Evolutionary conservation across 2,113 vertebrate species (phyloP).

Genomic region (Rhizomys pruinosus): DNA sequence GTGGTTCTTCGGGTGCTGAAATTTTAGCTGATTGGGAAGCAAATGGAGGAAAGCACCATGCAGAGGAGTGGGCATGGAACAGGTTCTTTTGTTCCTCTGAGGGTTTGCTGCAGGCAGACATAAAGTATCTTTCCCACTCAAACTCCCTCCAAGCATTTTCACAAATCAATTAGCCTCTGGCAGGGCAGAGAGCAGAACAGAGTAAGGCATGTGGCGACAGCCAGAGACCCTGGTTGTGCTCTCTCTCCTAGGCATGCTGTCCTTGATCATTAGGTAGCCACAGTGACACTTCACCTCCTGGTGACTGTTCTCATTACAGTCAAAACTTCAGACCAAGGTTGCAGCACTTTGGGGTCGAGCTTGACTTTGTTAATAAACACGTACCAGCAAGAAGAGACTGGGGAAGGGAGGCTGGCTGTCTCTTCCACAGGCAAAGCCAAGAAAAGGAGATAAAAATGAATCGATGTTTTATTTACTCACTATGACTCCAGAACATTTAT

Average conservation of each 20-base stretch:
- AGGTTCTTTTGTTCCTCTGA: neutral
- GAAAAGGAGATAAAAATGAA: slow-evolving; percentile 67
- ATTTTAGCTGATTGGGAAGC: slow-evolving; percentile 52
- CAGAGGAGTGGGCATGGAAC: slow-evolving; percentile 28
- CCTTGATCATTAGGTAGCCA: slow-evolving; percentile 72
- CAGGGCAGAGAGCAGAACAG: slow-evolving; percentile 18
- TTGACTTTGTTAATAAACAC: slow-evolving; percentile 62
- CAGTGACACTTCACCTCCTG: slow-evolving; percentile 49
- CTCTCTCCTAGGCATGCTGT: slow-evolving; percentile 32
- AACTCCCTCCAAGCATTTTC: slow-evolving; percentile 63
- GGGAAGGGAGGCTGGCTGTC: slow-evolving; percentile 35
- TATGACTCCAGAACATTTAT: slow-evolving; percentile 52
- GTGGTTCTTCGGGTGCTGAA: slow-evolving; percentile 51
- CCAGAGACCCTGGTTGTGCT: slow-evolving; percentile 43
- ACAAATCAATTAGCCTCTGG: slow-evolving; percentile 71
- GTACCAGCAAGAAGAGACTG: neutral
- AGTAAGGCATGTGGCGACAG: slow-evolving; percentile 36
- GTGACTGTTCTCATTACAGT: slow-evolving; percentile 64
- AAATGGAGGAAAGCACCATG: slow-evolving; percentile 46
- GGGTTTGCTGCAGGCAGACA: slow-evolving; percentile 63
- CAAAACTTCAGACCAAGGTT: slow-evolving; percentile 62
- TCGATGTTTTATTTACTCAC: slow-evolving; percentile 53
- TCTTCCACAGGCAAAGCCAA: slow-evolving; percentile 53
- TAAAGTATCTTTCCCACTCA: slow-evolving; percentile 71
- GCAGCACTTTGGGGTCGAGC: neutral